A percentile compares a stretch with the other conserved stretches of the same genome.
Evolutionary conservation across 2,113 vertebrate species (phyloP).

Genomic region (Ameiurus melas): DNA sequence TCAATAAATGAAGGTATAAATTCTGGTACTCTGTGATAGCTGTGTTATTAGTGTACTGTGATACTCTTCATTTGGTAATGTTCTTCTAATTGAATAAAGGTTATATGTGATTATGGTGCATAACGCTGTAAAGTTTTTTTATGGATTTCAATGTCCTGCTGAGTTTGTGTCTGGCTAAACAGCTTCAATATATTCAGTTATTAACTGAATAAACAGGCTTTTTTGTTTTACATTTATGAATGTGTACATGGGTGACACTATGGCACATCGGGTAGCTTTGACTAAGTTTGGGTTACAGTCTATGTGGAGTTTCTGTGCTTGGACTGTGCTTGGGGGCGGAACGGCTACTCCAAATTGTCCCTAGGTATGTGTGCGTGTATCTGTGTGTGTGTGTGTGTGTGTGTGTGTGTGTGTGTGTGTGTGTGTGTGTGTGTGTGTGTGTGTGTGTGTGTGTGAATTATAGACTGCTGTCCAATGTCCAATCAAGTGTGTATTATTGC

Average conservation of each 20-base stretch:
- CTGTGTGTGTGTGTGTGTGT: neutral
- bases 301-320: neutral
- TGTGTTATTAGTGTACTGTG: neutral
- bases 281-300: neutral
- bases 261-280: neutral
- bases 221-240: slow-evolving; percentile 36
- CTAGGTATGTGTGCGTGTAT: neutral
- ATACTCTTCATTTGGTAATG: neutral
- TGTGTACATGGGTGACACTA: neutral
- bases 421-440: too few species aligned
- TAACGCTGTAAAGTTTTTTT: neutral
- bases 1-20: neutral
- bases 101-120: neutral
- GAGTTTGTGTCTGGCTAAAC: neutral
- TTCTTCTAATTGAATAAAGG: neutral
- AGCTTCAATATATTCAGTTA: neutral
- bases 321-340: neutral
- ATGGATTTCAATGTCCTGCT: neutral
- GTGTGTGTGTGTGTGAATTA: neutral
- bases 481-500: neutral
- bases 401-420: neutral
- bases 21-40: neutral
- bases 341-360: neutral
- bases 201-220: neutral
- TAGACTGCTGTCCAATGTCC: neutral